Conservation (phyloP, 1,140 invertebrate species). For the Caerostris darwini region DNA sequence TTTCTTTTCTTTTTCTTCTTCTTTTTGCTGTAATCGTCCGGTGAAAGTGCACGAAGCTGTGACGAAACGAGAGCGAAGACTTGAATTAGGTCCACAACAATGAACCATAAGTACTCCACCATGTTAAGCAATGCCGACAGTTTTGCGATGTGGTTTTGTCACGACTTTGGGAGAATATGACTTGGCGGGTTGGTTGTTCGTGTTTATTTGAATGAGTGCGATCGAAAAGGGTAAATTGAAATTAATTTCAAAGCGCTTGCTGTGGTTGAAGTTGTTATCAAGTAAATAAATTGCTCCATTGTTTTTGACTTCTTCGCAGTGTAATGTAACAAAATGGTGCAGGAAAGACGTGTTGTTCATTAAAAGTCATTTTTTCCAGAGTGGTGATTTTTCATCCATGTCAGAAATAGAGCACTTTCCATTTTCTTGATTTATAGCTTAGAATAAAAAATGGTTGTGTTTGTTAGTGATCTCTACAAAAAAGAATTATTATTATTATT, state of each 20-base stretch:
- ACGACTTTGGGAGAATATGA: background rate
- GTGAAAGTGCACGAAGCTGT: slow-evolving; percentile 40
- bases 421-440: background rate
- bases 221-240: background rate
- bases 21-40: background rate
- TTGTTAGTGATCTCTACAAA: background rate
- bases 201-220: slow-evolving; percentile 1
- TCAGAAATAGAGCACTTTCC: background rate
- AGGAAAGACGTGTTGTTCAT: background rate
- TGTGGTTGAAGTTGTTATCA: background rate
- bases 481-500: background rate
- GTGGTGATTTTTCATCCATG: background rate
- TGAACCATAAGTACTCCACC: slow-evolving; percentile 44
- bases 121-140: slow-evolving; percentile 6
- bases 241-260: background rate
- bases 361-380: background rate
- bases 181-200: background rate
- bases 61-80: slow-evolving; percentile 58
- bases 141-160: background rate
- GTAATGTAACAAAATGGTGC: background rate
- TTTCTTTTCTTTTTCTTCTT: background rate
- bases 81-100: slow-evolving; percentile 44
- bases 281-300: background rate
- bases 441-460: background rate
- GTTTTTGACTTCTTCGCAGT: background rate